Conservation (phyloP, 2,888 invertebrate species). For the Limnephilus auricula region DNA sequence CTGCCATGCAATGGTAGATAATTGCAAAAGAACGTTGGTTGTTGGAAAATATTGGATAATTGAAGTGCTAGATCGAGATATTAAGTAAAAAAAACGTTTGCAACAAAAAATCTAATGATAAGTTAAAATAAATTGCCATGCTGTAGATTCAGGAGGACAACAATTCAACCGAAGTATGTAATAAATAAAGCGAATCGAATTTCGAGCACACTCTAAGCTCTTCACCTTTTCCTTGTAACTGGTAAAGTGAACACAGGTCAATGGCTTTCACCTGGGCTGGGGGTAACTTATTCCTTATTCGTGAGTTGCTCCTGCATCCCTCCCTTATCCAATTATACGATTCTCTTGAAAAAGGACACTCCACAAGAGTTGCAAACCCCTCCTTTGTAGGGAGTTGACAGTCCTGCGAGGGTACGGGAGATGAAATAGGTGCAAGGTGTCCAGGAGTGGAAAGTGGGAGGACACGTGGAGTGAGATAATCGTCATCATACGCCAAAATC, state of each 20-base stretch:
- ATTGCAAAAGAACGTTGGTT: neutral
- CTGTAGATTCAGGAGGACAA: neutral
- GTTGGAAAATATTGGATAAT: neutral
- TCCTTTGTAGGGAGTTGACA: constrained; percentile 10
- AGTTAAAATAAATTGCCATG: neutral
- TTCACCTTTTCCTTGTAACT: constrained; percentile 39
- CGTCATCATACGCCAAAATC: constrained; percentile 37
- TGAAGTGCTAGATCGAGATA: neutral
- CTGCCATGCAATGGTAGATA: constrained; percentile 3
- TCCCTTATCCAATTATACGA: constrained; percentile 58
- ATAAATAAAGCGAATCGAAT: constrained; percentile 16
- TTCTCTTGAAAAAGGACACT: constrained; percentile 55
- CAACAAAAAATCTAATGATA: neutral
- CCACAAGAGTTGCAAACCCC: constrained; percentile 17
- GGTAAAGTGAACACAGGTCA: constrained; percentile 54
- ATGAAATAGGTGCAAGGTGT: constrained; percentile 20
- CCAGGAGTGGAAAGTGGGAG: constrained; percentile 22
- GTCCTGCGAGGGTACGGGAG: neutral
- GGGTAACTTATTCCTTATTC: constrained; percentile 42
- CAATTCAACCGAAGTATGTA: constrained; percentile 12
- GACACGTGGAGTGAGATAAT: constrained; percentile 33
- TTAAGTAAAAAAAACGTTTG: neutral
- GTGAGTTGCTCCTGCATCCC: constrained; percentile 36
- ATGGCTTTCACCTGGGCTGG: constrained; percentile 49
- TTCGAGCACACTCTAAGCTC: constrained; percentile 30